Evolutionary conservation across 2,113 vertebrate species (phyloP), one percentile per base, ranked within the genome.

Genomic region (Motacilla tschutschensis): DNA sequence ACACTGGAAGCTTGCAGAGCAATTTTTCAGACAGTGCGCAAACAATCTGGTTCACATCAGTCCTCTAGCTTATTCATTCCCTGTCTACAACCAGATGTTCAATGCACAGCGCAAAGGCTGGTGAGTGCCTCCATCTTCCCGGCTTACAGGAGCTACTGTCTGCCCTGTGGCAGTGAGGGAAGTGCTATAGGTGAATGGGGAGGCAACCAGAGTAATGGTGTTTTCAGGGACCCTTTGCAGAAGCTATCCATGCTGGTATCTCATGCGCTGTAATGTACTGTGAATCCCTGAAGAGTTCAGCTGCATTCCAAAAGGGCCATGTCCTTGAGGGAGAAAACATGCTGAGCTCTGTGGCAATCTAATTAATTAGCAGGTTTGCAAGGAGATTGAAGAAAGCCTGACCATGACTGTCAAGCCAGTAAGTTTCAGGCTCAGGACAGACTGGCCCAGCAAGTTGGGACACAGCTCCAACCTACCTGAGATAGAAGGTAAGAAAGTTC

Each of bases 21-120:
- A 89, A 81, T 91, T 92, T 57, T 88, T 47, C 79, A 81, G 85
- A 66, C 4, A 9, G 58, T 81, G 26, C 12, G n/a, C 78, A 88
- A 91, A 17, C 58, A 83, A 65, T 93, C 66, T 93, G 86, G 78
- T 91, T 91, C 78, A 16, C 35, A 90, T 90, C 66, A 94, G 16
- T 57, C 66, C 78, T 81, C 43, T 38, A 75, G 35, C 46, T 85
- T 83, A 72, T 79, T 88, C 50, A 65, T 93, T 90, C 46, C 59
- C 36, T 64, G 26, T 64, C 91, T 79, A n/a, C 74, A 78, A 53
- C 66, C 78, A 90, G 83, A 88, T 86, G 86, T 91, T 93, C 46
- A 40, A 47, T 3, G 53, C 58, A 64, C 21, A 60, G 75, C 0
- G 3, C 60, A 75, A 80, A 88, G 60, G 54, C n/a, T 91, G 84